Conservation (phyloP, 2,888 invertebrate species). For the Hypena proboscidalis region DNA sequence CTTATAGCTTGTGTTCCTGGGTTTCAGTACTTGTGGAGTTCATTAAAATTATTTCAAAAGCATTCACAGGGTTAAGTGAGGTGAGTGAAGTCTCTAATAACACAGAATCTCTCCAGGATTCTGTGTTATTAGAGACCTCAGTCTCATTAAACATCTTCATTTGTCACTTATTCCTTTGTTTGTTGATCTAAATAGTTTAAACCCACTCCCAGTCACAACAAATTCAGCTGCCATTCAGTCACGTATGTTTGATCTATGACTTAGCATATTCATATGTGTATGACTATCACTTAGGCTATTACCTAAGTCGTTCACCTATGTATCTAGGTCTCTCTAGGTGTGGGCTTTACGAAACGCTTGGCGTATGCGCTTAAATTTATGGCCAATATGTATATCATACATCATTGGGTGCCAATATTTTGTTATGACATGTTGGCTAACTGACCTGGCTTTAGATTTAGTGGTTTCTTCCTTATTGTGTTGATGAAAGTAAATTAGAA, state of each 20-base stretch:
- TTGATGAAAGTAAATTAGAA: not conserved
- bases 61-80: no score
- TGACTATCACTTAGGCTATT: constrained; percentile 36
- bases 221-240: not conserved
- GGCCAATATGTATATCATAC: constrained; percentile 2
- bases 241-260: constrained; percentile 11
- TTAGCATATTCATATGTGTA: constrained; percentile 24
- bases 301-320: constrained; percentile 55
- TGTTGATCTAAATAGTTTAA: no score
- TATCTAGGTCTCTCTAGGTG: constrained; percentile 54
- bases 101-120: not conserved
- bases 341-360: constrained; percentile 46
- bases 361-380: constrained; percentile 21
- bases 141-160: no score
- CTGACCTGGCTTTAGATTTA: not conserved
- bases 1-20: no score
- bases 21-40: no score
- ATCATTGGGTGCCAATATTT: not conserved
- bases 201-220: no score
- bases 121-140: not conserved
- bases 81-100: no score
- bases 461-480: not conserved
- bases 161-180: no score
- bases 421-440: constrained; percentile 6
- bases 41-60: no score